phyloP scores from a whole-genome alignment of 2,113 vertebrate genomes.

The Tapirus terrestris region DNA sequence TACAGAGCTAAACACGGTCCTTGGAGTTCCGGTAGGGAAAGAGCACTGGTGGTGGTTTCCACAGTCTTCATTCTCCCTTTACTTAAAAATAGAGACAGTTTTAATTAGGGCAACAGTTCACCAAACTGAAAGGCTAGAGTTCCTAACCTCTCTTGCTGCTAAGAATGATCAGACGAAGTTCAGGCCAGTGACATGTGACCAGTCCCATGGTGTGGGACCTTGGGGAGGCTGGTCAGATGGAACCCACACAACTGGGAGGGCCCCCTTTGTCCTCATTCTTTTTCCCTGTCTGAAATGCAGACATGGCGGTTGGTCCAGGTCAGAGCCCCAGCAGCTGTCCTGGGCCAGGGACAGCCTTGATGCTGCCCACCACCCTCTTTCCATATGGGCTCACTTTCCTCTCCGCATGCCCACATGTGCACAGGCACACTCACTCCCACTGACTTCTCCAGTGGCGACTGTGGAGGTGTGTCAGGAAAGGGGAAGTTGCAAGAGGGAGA shows the following conservation, averaged over 20 bases:
- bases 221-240: background rate
- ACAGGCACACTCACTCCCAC: background rate
- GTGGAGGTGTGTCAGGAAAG: background rate
- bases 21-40: background rate
- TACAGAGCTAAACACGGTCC: background rate
- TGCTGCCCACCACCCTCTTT: background rate
- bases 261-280: background rate
- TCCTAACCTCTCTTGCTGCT: background rate
- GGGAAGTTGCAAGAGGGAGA: background rate
- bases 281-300: background rate
- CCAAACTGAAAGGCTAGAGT: background rate
- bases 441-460: background rate
- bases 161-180: background rate
- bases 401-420: background rate
- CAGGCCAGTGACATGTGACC: background rate
- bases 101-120: background rate
- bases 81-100: background rate
- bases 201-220: background rate
- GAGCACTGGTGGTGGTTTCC: background rate
- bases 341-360: background rate
- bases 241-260: background rate
- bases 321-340: background rate
- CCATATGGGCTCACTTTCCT: background rate
- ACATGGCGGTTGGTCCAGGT: background rate
- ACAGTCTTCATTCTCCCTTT: background rate